Evolutionary conservation across 2,113 vertebrate genomes (phyloP), one percentile per base, ranked within the genome.

Genomic region (Oryzias melastigma): DNA sequence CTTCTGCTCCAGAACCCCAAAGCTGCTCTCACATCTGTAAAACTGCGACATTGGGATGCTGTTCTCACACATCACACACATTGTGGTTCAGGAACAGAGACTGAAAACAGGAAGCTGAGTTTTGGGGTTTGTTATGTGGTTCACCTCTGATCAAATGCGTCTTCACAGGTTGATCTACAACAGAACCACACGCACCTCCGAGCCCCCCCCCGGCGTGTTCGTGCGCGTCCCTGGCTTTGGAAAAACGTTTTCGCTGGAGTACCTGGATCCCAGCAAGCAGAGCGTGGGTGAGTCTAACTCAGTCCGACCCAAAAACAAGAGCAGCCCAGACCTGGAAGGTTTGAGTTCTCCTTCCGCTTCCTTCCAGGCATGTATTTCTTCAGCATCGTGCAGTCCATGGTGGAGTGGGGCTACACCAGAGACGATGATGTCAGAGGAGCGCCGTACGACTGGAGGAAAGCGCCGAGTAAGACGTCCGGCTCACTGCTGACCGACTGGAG

Each of bases 381-480:
- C 42, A 93, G 90, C 41, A 89, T 99, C 77, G 97, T 96, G 56
- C 93, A 99, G 68, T 90, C 88, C 17, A 85, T 99, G 67, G 94
- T 94, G 45, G 89, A 92, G 0, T 95, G 93, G 94, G 97, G 97
- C 65, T 99, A 99, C 81, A 93, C 85, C 40, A 91, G 95, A 67
- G 94, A 93, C 16, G 90, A 91, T 63, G 94, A 98, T 35, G 83
- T 99, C 22, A 93, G 91, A 86, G 97, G 95, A 25, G 97, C 97
- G 1, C 97, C 97, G 5, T 99, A 99, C 8, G 97, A 99, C 72
- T 99, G 97, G 97, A 92, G 97, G 65, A 96, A 93, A 84, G 96
- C 97, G 43, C 97, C 97, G 54, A 98, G 97, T 99, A 92, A 94
- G 69, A 17, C 47, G 41, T 52, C 25, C 3, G 3, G 12, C 60